Evolutionary conservation across 2,888 invertebrate genomes (phyloP), one percentile per base, ranked within the genome.

Genomic region (Candidula unifasciata): DNA sequence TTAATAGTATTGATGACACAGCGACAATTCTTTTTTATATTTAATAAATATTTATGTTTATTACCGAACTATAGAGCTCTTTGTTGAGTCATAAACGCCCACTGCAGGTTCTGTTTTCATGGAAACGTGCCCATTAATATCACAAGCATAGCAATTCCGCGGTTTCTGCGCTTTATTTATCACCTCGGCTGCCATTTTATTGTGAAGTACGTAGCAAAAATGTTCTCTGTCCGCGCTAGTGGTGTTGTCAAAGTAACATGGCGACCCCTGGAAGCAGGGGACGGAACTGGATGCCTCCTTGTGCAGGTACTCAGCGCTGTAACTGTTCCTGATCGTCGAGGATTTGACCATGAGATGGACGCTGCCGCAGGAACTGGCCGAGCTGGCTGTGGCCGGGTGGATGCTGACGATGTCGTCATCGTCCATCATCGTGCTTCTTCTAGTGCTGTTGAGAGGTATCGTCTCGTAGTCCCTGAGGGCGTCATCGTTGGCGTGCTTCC

Each of bases 91-190:
- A 73, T 68, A 73, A 2, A 27, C 16, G 35, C 57, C 13, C 13
- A n/a, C 10, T 57, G 76, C 21, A 30, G 76, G 30, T 8, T 8
- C 33, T 35, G 76, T 76, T 57, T 30, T 76, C 33, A 81, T n/a
- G n/a, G 73, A 73, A 52, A 73, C 60, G 16, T 73, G 71, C 3
- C 81, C 81, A 52, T 81, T 81, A 2, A 81, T 37, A 35, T 81
- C 73, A 60, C 73, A 73, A 2, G 81, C 81, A 60, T 81, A 81
- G 27, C 73, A 73, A 33, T 57, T 81, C 37, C 73, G 27, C n/a
- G 81, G 81, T 21, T 54, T 54, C n/a, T 81, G 60, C 35, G 81
- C 73, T 33, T 57, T 81, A 24, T 27, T 81, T 35, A 81, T 10
- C 24, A 57, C 73, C 1, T 3, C 73, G 13, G 37, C 81, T 37